Conservation (phyloP, 1,140 invertebrate species). For the Liolophura sinensis region DNA sequence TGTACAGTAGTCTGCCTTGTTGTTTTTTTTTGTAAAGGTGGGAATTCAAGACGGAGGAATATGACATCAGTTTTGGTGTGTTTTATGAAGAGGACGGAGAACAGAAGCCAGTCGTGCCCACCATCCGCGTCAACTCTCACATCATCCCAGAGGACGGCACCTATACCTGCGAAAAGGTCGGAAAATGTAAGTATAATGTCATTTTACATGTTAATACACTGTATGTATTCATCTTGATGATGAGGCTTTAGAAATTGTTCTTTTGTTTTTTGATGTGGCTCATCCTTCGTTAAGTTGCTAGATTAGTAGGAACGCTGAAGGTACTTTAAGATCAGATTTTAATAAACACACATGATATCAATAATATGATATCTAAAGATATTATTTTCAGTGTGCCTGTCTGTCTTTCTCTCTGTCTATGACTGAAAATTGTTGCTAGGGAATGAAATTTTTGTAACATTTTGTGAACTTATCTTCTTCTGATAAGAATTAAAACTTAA, state of each 20-base stretch:
- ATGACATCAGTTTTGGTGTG: constrained; percentile 88
- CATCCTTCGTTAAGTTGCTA: too few species aligned
- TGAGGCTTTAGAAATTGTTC: not conserved
- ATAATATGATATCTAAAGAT: not conserved
- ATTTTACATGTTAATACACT: too few species aligned
- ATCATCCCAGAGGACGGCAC: constrained; percentile 79
- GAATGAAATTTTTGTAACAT: too few species aligned
- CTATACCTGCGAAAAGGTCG: constrained; percentile 72
- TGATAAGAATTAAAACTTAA: too few species aligned
- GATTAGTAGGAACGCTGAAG: too few species aligned
- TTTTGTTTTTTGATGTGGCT: not conserved
- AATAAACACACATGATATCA: too few species aligned
- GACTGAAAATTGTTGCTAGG: too few species aligned
- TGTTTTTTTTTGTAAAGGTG: constrained; percentile 67
- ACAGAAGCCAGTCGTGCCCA: constrained; percentile 68
- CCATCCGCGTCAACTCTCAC: constrained; percentile 74
- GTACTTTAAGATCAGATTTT: not conserved
- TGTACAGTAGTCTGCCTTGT: constrained; percentile 1
- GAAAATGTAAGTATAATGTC: constrained; percentile 73
- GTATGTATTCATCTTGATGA: too few species aligned
- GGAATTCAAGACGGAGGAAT: constrained; percentile 83
- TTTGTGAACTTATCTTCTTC: too few species aligned
- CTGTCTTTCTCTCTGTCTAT: too few species aligned
- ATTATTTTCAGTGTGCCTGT: too few species aligned
- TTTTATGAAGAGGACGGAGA: constrained; percentile 67